Percentiles rank a stretch among this genome's conserved stretches.
Evolutionary conservation across 2,888 invertebrate genomes (phyloP).

Genomic region (Cyaniris semiargus): DNA sequence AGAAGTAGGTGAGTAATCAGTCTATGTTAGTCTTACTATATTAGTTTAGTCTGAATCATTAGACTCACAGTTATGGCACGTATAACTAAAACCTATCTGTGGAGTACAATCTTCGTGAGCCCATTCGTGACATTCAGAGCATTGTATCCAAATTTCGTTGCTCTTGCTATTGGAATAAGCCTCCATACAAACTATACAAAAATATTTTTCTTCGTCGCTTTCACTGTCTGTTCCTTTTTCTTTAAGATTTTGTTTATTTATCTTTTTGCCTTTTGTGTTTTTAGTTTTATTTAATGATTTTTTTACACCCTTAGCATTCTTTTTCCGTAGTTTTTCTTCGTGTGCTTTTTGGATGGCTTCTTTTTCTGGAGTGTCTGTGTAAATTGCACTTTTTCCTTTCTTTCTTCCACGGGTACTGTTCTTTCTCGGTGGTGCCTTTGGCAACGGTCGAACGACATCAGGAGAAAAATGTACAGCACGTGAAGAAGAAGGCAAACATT

Average conservation of each 20-base stretch:
- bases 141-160: conserved; percentile 13
- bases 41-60: not conserved
- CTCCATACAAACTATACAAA: not conserved
- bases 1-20: not conserved
- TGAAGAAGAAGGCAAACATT: not conserved
- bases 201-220: not conserved
- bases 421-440: no score
- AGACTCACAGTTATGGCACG: conserved; percentile 13
- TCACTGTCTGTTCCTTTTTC: not conserved
- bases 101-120: not conserved
- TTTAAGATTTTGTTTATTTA: not conserved
- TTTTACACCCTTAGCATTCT: not conserved
- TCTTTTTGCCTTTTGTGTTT: no score
- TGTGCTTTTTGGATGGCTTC: not conserved
- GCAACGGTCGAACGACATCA: not conserved
- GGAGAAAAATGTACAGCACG: conserved; percentile 1
- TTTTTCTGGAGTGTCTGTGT: no score
- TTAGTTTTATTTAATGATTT: not conserved
- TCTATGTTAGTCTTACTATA: not conserved
- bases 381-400: no score
- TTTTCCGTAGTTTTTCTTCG: not conserved
- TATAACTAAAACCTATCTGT: conserved; percentile 13
- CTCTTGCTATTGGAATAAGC: not conserved
- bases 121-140: not conserved
- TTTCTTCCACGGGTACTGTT: no score